These are phyloP conservation scores for Acrocephalus kingi DNA, from an alignment of 2,113 vertebrate genomes.

Conservation along the genomic window DNA sequence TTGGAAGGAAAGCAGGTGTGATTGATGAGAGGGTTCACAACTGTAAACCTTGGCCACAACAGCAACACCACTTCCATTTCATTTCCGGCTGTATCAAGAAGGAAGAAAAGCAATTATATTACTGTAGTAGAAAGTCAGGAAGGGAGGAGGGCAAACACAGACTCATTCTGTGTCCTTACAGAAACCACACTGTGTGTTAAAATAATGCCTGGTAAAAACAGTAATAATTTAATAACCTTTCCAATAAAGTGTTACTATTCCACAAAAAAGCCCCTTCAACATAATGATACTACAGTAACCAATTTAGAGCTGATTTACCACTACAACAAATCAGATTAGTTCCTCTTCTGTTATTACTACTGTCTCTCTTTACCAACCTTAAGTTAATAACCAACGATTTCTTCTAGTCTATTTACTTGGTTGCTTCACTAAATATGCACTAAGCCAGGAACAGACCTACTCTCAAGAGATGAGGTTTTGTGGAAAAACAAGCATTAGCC, in stretches of 20 bases:
- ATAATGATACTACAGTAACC: not conserved
- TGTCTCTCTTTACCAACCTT: not conserved
- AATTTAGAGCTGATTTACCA: not conserved
- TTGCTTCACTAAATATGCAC: not conserved
- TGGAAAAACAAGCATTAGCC: not conserved
- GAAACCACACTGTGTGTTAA: not conserved
- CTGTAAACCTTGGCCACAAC: not conserved
- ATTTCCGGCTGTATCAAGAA: not conserved
- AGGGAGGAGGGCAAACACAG: not conserved
- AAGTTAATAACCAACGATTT: slow-evolving; percentile 14
- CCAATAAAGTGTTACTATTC: not conserved
- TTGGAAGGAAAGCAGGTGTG: slow-evolving; percentile 24
- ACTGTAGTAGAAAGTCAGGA: not conserved
- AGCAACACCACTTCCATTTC: not conserved
- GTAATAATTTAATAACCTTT: not conserved
- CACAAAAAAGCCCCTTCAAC: not conserved
- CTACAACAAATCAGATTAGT: not conserved
- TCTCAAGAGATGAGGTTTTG: not conserved
- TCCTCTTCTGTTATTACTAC: not conserved
- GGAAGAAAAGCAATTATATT: not conserved
- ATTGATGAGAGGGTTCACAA: not conserved
- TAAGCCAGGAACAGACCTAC: not conserved
- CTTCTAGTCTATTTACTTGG: not conserved
- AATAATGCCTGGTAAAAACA: not conserved
- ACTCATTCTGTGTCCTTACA: not conserved